These are phyloP conservation scores for Varanus komodoensis DNA, from an alignment of 2,113 vertebrate genomes.

Conservation along the genomic window DNA sequence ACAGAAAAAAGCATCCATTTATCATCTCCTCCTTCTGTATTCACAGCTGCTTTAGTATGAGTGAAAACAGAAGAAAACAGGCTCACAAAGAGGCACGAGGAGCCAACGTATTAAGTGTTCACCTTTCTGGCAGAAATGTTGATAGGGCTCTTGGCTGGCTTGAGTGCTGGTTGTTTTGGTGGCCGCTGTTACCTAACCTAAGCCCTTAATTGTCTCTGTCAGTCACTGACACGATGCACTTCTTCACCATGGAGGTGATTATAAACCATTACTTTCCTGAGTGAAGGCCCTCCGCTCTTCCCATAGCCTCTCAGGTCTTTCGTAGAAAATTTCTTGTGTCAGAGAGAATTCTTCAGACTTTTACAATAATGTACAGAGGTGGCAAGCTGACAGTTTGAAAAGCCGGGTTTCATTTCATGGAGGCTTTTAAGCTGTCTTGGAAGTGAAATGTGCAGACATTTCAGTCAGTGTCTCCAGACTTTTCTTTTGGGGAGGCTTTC, in stretches of 20 bases:
- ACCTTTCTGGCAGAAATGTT: conserved; percentile 71
- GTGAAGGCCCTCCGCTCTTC: conserved; percentile 65
- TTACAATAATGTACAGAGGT: conserved; percentile 70
- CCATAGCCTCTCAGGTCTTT: conserved; percentile 62
- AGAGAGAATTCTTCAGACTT: conserved; percentile 71
- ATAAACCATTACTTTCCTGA: conserved; percentile 75
- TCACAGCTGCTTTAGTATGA: neutral
- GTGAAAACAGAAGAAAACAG: conserved; percentile 53
- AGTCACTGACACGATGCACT: conserved; percentile 65
- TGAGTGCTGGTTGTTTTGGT: conserved; percentile 60
- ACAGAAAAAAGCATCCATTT: neutral
- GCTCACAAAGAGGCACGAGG: conserved; percentile 47
- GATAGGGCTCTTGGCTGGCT: conserved; percentile 66
- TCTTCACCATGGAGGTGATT: conserved; percentile 70
- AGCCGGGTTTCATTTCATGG: conserved; percentile 71
- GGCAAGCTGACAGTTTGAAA: conserved; percentile 77
- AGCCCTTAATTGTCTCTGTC: conserved; percentile 66
- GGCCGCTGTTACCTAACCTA: conserved; percentile 59
- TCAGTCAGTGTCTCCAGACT: conserved; percentile 64
- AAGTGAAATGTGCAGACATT: conserved; percentile 64
- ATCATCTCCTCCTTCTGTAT: neutral
- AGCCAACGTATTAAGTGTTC: conserved; percentile 67
- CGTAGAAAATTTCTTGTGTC: conserved; percentile 72
- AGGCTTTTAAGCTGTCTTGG: conserved; percentile 78
- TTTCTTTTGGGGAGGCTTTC: conserved; percentile 52